These are phyloP conservation scores for Drosophila burlai DNA, from an alignment of 1,140 invertebrate species.

Conservation along the genomic window DNA sequence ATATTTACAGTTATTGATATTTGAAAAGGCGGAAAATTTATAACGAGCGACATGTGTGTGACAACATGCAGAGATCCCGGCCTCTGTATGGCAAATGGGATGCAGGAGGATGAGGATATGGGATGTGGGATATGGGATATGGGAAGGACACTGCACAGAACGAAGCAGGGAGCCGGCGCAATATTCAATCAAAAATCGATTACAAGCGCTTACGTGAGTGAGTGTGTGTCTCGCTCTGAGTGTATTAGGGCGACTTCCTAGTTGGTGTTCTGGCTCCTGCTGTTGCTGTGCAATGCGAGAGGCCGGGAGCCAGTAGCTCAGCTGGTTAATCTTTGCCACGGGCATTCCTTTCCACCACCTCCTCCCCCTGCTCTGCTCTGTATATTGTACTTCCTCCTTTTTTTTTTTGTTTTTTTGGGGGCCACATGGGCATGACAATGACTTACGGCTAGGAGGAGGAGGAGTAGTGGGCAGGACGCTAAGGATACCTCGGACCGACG, in stretches of 20 bases:
- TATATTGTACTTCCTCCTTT: not conserved
- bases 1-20: slow-evolving; percentile 85
- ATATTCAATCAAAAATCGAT: slow-evolving; percentile 85
- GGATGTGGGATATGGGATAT: not conserved
- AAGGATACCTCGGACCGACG: slow-evolving; percentile 10
- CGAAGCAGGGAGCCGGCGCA: slow-evolving; percentile 30
- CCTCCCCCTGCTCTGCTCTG: not conserved
- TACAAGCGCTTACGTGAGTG: slow-evolving; percentile 64
- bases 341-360: slow-evolving; percentile 28
- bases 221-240: slow-evolving; percentile 10
- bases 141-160: slow-evolving; percentile 17
- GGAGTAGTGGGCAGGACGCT: not conserved
- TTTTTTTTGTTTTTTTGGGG: not conserved
- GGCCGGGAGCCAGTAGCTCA: slow-evolving; percentile 35
- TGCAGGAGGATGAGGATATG: not conserved
- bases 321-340: slow-evolving; percentile 75
- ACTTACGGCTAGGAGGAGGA: slow-evolving; percentile 53
- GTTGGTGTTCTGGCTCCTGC: not conserved
- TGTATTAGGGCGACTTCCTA: slow-evolving; percentile 41
- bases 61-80: slow-evolving; percentile 63
- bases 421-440: slow-evolving; percentile 77
- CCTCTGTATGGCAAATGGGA: not conserved
- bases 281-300: slow-evolving; percentile 23
- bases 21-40: slow-evolving; percentile 85
- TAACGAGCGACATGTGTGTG: slow-evolving; percentile 84